Percentiles rank a stretch among this genome's conserved stretches.
Evolutionary conservation across 2,888 invertebrate species (phyloP).

Genomic region (Morpho achilles): DNA sequence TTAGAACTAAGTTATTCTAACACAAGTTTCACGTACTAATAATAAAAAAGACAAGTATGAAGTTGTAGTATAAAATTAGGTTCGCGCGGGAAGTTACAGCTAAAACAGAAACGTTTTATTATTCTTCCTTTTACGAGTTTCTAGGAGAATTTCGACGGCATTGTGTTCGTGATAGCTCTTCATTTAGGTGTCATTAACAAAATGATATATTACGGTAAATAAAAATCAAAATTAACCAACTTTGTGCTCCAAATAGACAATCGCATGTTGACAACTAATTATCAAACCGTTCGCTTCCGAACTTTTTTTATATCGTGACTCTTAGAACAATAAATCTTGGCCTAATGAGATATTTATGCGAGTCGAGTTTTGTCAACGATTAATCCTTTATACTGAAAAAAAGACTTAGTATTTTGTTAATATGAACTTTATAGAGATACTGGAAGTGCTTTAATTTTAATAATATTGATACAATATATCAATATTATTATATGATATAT

Average conservation of each 20-base stretch:
- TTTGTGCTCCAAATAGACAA: conserved; percentile 65
- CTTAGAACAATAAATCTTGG: conserved; percentile 69
- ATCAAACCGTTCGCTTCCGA: conserved; percentile 65
- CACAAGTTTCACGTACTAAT: too few species aligned
- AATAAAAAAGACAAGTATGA: too few species aligned
- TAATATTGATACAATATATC: too few species aligned
- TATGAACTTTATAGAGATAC: background rate
- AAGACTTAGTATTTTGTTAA: conserved; percentile 10
- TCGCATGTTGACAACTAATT: conserved; percentile 78
- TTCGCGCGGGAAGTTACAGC: conserved; percentile 17
- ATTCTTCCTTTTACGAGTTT: conserved; percentile 29
- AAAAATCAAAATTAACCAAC: conserved; percentile 64
- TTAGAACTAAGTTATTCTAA: too few species aligned
- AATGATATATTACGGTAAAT: conserved; percentile 70
- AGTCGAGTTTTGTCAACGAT: conserved; percentile 62
- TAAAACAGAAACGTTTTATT: conserved; percentile 32
- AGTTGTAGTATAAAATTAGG: conserved; percentile 3
- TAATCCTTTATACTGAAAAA: conserved; percentile 51
- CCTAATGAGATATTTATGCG: conserved; percentile 78
- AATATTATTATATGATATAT: too few species aligned
- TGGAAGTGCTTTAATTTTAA: conserved; percentile 2
- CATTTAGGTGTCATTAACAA: conserved; percentile 70
- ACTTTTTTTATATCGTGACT: conserved; percentile 75
- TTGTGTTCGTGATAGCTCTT: conserved; percentile 64
- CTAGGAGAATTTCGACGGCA: conserved; percentile 32